Base-by-base conservation (phyloP, 2,113 vertebrate species). In the Scortum barcoo region DNA sequence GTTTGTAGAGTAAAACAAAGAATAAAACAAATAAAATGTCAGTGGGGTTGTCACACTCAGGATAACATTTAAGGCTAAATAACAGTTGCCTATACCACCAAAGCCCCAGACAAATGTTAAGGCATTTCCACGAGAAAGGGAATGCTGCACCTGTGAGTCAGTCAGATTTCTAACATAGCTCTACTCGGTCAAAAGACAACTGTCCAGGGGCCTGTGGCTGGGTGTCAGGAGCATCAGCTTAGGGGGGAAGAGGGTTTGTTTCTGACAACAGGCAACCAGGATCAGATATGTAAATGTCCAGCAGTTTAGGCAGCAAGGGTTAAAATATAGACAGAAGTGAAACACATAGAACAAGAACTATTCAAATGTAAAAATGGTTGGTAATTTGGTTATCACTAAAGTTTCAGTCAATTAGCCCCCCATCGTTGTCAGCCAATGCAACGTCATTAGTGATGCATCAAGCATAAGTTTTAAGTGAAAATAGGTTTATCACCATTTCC, bases 131-230 rank as follows among this genome's bases (percentile, higher is more conserved):
- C 10, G 72, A 77, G 66, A 81, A 82, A 70, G 80, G 85, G 92
- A 93, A 91, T 91, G 85, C 80, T 83, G 80, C 87, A 89, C 70
- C 85, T 89, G 92, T 85, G 90, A 85, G 75, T 56, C 53, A 65
- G 68, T 63, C 69, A 36, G 81, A 95, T 92, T 50, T 33, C 84
- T 81, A 69, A 72, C 91, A 93, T 93, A 91, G 82, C 84, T 88
- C 58, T 61, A 62, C 62, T 30, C 78, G 74, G 72, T 78, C 57
- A 77, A 77, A 77, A 90, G 78, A 78, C 94, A 94, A 93, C 89
- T 92, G 90, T 84, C 74, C 76, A 51, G 68, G 69, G 83, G 88
- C 57, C 80, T 69, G 81, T 40, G 74, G 56, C 26, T 48, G 73
- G 60, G 65, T 83, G 78, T 79, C 51, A 72, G 83, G 76, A 72